Conservation (phyloP, 1,140 invertebrate genomes). For the Caenorhabditis remanei region DNA sequence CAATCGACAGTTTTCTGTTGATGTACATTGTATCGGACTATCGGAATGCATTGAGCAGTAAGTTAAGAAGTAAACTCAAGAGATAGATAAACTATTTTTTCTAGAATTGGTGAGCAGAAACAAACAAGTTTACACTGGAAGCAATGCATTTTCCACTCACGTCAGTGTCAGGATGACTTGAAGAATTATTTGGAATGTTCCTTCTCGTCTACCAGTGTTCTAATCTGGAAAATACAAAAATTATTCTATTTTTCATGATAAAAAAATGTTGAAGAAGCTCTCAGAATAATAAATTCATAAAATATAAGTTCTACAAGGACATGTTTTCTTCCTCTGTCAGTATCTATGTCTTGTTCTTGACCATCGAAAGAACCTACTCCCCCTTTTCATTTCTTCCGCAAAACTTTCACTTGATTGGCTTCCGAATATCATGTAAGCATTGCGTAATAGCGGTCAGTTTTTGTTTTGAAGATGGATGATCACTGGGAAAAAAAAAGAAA, state of each 20-base stretch:
- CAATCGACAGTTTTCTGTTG: constrained; percentile 11
- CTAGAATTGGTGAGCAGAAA: neutral
- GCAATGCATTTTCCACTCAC: neutral
- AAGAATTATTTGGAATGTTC: neutral
- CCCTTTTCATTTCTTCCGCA: too few species aligned
- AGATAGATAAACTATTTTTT: neutral
- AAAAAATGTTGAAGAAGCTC: too few species aligned
- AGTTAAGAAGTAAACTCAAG: neutral
- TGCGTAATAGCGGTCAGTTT: constrained; percentile 7
- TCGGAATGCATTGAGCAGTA: constrained; percentile 22
- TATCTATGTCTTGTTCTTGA: too few species aligned
- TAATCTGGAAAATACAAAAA: too few species aligned
- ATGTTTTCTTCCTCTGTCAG: too few species aligned
- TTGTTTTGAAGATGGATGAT: neutral
- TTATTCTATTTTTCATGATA: too few species aligned
- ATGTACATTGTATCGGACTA: constrained; percentile 28
- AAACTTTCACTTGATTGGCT: constrained; percentile 4
- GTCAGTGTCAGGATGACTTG: constrained; percentile 20
- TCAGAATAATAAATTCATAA: too few species aligned
- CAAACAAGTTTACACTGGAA: constrained; percentile 23
- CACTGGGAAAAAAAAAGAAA: neutral
- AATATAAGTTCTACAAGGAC: too few species aligned
- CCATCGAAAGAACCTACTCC: too few species aligned
- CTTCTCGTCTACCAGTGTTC: too few species aligned
- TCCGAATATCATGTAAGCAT: neutral